Percentiles rank a stretch among this genome's conserved stretches.
phyloP scores from a whole-genome alignment of 2,888 invertebrate species.

The Drosophila barbarae region DNA sequence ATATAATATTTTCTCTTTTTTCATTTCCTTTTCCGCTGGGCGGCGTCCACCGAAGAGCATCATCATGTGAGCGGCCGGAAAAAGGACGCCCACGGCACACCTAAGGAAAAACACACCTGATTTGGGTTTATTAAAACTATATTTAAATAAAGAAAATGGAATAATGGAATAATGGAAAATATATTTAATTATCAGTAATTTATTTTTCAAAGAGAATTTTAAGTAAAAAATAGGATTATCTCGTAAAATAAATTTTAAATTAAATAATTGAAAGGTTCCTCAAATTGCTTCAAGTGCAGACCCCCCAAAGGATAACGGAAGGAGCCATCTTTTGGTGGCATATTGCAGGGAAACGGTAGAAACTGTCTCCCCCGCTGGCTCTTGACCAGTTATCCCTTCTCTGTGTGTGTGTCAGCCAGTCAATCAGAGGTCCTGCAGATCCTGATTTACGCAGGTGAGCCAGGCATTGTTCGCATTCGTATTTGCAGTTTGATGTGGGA shows the following conservation, averaged over 20 bases:
- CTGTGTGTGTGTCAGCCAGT: constrained; percentile 57
- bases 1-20: constrained; percentile 41
- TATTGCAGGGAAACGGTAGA: constrained; percentile 19
- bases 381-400: constrained; percentile 40
- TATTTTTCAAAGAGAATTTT: no score
- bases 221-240: no score
- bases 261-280: background rate
- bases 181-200: background rate
- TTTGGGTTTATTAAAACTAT: background rate
- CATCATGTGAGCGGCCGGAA: constrained; percentile 44
- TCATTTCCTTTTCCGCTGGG: constrained; percentile 72
- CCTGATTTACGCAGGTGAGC: constrained; percentile 73
- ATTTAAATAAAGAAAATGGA: background rate
- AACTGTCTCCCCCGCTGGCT: constrained; percentile 23
- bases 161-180: background rate
- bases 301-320: background rate
- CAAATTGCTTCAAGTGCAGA: background rate
- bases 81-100: background rate
- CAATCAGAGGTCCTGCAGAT: constrained; percentile 66
- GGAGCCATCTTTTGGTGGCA: constrained; percentile 24
- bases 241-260: no score
- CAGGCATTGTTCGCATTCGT: constrained; percentile 11
- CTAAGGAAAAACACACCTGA: background rate
- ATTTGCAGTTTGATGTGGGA: constrained; percentile 57
- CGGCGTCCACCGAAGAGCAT: constrained; percentile 72